Evolutionary conservation across 2,888 invertebrate species (phyloP), one percentile per base, ranked within the genome.

Genomic region (Eudasyphora cyanicolor): DNA sequence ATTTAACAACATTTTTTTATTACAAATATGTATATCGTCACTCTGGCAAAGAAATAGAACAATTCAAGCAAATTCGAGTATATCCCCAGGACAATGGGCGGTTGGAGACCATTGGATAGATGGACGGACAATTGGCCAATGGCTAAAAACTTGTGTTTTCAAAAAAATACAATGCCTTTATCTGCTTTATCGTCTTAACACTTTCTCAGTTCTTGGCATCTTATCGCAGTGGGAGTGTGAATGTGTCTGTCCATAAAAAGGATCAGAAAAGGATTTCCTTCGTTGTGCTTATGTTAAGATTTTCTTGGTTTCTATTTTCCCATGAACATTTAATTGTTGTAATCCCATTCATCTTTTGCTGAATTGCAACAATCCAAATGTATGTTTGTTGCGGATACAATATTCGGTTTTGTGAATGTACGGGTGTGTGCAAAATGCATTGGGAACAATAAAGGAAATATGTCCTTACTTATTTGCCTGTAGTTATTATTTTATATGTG

Each of bases 71-170:
- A n/a, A 8, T 0, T 1, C 14, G 38, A 64, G 21, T 10, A 64
- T 21, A 64, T 38, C 21, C 21, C n/a, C 21, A 73, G 67, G 76
- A 81, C 76, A 79, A 79, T 79, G 64, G 29, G 49, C 73, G 51
- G 64, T 27, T n/a, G n/a, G n/a, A n/a, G n/a, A n/a, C n/a, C n/a
- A n/a, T n/a, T n/a, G n/a, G n/a, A n/a, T n/a, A n/a, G n/a, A n/a
- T n/a, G n/a, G n/a, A n/a, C n/a, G n/a, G 21, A 70, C 60, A 76
- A 71, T 64, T 76, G 45, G 80, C 80, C 76, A 71, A 64, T 64
- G 45, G 80, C 76, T 71, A 71, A 71, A 70, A 64, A 64, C 64
- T 64, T 35, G 17, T 64, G 64, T 38, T 49, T 10, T 19, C 21
- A 62, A 62, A 17, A 62, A 32, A 32, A 62, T 5, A 64, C 19